phyloP scores from a whole-genome alignment of 2,888 invertebrate genomes.

The Disparrhopalites patrizii region DNA sequence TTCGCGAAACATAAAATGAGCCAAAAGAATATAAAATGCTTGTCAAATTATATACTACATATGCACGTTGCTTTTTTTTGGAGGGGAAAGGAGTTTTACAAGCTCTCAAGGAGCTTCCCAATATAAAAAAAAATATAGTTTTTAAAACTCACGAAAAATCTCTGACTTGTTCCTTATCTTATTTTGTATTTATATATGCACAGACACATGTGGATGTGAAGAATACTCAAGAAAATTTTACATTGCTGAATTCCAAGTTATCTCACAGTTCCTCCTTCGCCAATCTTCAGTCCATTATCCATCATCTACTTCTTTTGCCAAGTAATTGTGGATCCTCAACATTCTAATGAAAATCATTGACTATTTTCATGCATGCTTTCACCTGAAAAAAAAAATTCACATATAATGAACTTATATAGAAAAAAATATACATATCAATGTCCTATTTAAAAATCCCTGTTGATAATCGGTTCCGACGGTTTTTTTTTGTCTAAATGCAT shows the following conservation, averaged over 20 bases:
- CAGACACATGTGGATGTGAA: slow-evolving; percentile 87
- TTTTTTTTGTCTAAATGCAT: not conserved
- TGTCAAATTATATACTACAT: no score
- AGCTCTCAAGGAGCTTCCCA: no score
- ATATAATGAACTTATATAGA: not conserved
- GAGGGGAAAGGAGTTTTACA: no score
- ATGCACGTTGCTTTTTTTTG: no score
- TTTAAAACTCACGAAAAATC: no score
- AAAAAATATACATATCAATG: not conserved
- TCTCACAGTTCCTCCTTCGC: slow-evolving; percentile 90
- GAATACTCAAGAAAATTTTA: slow-evolving; percentile 90
- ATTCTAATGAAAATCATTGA: not conserved
- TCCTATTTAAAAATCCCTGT: no score
- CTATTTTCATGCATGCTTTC: not conserved
- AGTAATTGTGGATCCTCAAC: slow-evolving; percentile 55
- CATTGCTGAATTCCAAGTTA: slow-evolving; percentile 76
- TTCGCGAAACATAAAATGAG: no score
- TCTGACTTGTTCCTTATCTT: no score
- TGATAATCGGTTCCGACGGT: no score
- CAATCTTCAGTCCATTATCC: slow-evolving; percentile 81
- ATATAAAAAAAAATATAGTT: no score
- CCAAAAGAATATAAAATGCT: no score
- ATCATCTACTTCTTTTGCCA: slow-evolving; percentile 81
- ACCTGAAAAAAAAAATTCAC: not conserved
- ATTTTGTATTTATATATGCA: slow-evolving; percentile 34